Conservation (phyloP, 2,113 vertebrate genomes). For the human region DNA sequence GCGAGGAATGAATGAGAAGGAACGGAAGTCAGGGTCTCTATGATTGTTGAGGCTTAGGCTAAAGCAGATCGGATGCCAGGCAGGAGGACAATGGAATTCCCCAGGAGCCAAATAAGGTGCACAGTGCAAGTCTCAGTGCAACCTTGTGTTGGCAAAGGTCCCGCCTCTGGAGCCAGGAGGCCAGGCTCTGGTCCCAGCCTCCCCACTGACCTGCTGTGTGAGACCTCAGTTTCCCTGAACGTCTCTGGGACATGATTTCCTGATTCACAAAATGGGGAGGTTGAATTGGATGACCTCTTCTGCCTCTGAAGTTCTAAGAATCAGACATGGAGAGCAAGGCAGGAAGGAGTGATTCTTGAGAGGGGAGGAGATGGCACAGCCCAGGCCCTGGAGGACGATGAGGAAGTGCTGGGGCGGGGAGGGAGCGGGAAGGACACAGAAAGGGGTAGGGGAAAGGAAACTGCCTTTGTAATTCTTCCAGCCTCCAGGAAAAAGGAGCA, state of each 20-base stretch:
- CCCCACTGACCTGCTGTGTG: not conserved
- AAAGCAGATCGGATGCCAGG: not conserved
- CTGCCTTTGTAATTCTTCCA: not conserved
- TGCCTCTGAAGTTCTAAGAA: not conserved
- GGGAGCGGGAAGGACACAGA: too few relatives aligned
- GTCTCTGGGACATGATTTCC: not conserved
- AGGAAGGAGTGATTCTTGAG: not conserved
- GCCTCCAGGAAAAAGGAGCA: not conserved
- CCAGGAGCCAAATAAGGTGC: not conserved
- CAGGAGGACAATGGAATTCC: not conserved
- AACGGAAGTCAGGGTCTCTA: rapidly evolving
- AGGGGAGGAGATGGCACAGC: not conserved
- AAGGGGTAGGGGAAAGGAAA: not conserved
- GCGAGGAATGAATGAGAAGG: not conserved
- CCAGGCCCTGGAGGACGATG: not conserved
- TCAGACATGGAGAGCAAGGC: not conserved
- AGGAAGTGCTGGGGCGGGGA: not conserved
- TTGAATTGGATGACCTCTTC: not conserved
- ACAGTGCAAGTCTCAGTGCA: not conserved
- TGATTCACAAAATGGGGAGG: not conserved
- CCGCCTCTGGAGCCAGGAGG: not conserved
- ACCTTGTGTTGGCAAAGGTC: not conserved
- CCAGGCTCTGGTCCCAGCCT: not conserved
- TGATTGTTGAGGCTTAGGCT: not conserved
- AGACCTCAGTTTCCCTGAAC: not conserved